A percentile compares a stretch with the other conserved stretches of the same genome.
These are phyloP conservation scores for Limulus polyphemus DNA, from an alignment of 2,888 invertebrate genomes.

Conservation along the genomic window DNA sequence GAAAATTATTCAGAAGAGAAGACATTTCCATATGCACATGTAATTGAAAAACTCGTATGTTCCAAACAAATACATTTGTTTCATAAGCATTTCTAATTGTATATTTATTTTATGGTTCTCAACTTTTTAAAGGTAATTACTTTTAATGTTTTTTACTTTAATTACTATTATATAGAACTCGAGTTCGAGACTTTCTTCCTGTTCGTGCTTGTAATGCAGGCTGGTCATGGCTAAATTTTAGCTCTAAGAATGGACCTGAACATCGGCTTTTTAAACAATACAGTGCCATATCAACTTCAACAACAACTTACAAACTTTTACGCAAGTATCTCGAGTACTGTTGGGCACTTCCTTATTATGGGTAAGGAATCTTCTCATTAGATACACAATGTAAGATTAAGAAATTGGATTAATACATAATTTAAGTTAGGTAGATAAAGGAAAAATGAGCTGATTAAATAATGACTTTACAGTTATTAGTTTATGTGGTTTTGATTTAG, in stretches of 20 bases:
- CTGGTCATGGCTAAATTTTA: conserved; percentile 29
- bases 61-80: too few species aligned
- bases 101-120: too few species aligned
- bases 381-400: conserved; percentile 16
- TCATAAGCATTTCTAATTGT: too few species aligned
- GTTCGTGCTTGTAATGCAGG: conserved; percentile 52
- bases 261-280: conserved; percentile 73
- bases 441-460: too few species aligned
- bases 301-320: conserved; percentile 67
- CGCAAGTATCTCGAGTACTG: conserved; percentile 82
- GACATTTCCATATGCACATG: too few species aligned
- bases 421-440: too few species aligned
- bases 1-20: too few species aligned
- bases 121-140: too few species aligned
- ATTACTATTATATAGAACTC: conserved; percentile 44
- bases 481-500: too few species aligned
- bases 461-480: too few species aligned
- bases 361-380: conserved; percentile 42
- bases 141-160: too few species aligned
- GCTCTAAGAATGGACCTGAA: conserved; percentile 67
- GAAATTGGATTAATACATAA: background rate
- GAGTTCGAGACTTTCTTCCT: conserved; percentile 63
- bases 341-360: conserved; percentile 79
- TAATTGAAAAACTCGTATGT: too few species aligned
- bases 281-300: conserved; percentile 66